A percentile compares a stretch with the other conserved stretches of the same genome.
Conservation (phyloP, 2,113 vertebrate species). For the Actenoides hombroni region DNA sequence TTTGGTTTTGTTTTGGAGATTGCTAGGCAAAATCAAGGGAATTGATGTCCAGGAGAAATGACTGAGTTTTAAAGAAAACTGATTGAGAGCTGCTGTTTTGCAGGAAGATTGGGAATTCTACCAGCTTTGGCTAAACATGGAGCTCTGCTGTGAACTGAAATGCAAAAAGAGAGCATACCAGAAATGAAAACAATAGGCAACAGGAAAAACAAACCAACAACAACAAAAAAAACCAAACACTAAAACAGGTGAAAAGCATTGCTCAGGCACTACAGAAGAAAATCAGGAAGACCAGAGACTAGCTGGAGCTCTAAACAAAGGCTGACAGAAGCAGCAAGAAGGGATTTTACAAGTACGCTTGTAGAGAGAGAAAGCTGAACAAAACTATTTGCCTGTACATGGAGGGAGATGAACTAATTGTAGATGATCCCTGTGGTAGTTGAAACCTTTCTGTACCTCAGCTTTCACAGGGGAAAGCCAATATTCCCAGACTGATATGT, state of each 20-base stretch:
- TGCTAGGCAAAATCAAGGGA: not conserved
- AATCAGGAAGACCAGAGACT: not conserved
- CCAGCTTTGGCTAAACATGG: not conserved
- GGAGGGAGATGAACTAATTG: fast-evolving
- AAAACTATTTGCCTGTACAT: not conserved
- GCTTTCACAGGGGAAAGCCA: not conserved
- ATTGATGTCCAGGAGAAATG: not conserved
- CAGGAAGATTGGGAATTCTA: not conserved
- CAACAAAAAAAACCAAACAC: too few species aligned
- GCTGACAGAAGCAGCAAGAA: not conserved
- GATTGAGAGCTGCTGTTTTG: not conserved
- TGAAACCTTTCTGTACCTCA: not conserved
- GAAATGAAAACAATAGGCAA: not conserved
- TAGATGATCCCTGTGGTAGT: not conserved
- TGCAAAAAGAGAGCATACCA: not conserved
- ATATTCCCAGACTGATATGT: not conserved
- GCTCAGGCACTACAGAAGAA: not conserved
- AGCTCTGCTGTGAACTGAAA: not conserved
- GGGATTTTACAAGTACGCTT: not conserved
- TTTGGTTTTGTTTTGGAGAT: not conserved
- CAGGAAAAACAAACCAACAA: too few species aligned
- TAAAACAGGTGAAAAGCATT: not conserved
- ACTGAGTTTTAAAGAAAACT: not conserved
- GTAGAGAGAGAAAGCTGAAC: not conserved
- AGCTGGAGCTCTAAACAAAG: not conserved